These are phyloP conservation scores for Ciconia maguari DNA, from an alignment of 2,113 vertebrate species.

Conservation along the genomic window DNA sequence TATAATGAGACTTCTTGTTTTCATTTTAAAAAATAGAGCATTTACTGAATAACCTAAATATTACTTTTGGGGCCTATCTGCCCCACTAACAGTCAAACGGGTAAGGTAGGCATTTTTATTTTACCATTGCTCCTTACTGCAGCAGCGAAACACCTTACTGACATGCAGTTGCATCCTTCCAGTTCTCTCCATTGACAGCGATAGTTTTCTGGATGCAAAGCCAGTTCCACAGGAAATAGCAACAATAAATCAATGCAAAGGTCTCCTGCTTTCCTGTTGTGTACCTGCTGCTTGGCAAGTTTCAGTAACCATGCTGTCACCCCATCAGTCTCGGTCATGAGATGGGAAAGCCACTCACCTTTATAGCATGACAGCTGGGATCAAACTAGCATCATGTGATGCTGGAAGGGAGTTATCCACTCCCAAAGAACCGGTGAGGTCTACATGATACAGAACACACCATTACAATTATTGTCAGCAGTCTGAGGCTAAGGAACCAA, in stretches of 20 bases:
- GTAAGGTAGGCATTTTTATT: neutral
- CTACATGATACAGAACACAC: neutral
- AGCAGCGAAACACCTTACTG: neutral
- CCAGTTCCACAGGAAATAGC: neutral
- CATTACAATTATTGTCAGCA: neutral
- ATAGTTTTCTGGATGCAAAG: neutral
- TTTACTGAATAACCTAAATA: neutral
- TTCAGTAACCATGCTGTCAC: neutral
- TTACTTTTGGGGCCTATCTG: neutral
- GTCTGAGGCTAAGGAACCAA: neutral
- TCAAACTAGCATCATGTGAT: neutral
- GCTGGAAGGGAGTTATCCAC: neutral
- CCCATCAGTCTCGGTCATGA: neutral
- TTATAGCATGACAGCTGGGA: neutral
- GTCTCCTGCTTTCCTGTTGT: neutral
- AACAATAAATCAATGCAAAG: neutral
- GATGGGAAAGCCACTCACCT: neutral
- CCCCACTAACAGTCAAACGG: neutral
- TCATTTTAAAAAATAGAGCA: neutral
- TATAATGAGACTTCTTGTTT: neutral
- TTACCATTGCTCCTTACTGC: neutral
- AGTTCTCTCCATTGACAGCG: neutral
- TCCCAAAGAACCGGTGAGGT: neutral
- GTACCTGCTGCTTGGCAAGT: neutral
- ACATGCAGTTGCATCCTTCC: neutral